A percentile compares a stretch with the other conserved stretches of the same genome.
These are phyloP conservation scores for Gouania willdenowi DNA, from an alignment of 2,797 vertebrate genomes.

Conservation along the genomic window DNA sequence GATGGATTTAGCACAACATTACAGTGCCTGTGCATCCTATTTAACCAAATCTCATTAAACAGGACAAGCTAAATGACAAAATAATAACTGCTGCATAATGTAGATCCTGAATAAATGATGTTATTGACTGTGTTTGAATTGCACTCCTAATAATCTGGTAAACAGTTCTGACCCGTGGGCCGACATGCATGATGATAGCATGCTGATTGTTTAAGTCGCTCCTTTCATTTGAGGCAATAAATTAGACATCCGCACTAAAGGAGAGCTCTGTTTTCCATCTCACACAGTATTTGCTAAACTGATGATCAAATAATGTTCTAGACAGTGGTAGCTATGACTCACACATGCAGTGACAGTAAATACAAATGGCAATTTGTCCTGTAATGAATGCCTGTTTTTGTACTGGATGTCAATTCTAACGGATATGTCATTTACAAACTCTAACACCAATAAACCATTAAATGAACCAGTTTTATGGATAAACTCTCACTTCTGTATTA, in stretches of 20 bases:
- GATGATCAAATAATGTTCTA: constrained; percentile 26
- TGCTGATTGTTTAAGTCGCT: constrained; percentile 1
- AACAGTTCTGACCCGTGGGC: neutral
- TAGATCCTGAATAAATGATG: neutral
- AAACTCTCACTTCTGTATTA: no score
- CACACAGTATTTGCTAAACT: constrained; percentile 11
- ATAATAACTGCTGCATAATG: neutral
- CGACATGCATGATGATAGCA: neutral
- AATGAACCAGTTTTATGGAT: no score
- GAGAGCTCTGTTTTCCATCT: constrained; percentile 18
- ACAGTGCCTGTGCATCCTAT: neutral
- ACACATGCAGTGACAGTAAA: constrained; percentile 21
- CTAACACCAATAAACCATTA: no score
- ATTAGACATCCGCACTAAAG: constrained; percentile 12
- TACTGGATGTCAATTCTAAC: no score
- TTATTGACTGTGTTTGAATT: neutral
- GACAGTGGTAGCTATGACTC: constrained; percentile 12
- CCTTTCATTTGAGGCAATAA: constrained; percentile 11
- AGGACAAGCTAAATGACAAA: neutral
- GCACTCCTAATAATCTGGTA: neutral
- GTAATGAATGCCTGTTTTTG: constrained; percentile 1
- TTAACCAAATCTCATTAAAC: neutral
- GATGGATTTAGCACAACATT: neutral
- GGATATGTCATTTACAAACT: no score
- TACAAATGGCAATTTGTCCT: constrained; percentile 14